These are phyloP conservation scores for Hydrotaea cyrtoneurina DNA, from an alignment of 2,888 invertebrate genomes.

Conservation along the genomic window DNA sequence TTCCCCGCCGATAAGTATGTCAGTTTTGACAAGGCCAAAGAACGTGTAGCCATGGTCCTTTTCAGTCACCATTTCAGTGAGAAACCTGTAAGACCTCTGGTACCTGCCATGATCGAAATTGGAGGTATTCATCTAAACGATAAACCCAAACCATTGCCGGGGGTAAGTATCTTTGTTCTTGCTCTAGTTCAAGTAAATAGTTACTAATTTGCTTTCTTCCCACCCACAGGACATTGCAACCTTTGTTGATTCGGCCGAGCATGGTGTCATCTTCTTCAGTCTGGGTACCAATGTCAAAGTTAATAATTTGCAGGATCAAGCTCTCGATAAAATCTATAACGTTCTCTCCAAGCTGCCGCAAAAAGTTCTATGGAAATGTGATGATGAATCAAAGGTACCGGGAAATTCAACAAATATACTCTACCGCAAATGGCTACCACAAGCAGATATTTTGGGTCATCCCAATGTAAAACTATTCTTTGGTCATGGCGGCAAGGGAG, in stretches of 20 bases:
- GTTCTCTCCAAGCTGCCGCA: conserved; percentile 83
- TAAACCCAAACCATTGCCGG: conserved; percentile 68
- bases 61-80: conserved; percentile 75
- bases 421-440: conserved; percentile 84
- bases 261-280: conserved; percentile 81
- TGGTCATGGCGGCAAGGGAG: conserved; percentile 85
- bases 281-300: conserved; percentile 79
- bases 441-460: conserved; percentile 84
- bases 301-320: conserved; percentile 80
- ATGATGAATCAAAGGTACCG: conserved; percentile 77
- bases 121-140: conserved; percentile 78
- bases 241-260: conserved; percentile 75
- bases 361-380: conserved; percentile 85
- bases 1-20: conserved; percentile 71
- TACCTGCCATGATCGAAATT: conserved; percentile 76
- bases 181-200: not conserved
- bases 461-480: conserved; percentile 83
- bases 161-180: conserved; percentile 68
- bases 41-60: conserved; percentile 74
- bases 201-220: conserved; percentile 18
- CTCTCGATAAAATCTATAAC: conserved; percentile 82
- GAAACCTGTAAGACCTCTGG: conserved; percentile 74
- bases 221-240: conserved; percentile 71
- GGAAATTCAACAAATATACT: conserved; percentile 78
- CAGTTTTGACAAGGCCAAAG: conserved; percentile 69